Evolutionary conservation across 2,797 vertebrate species (phyloP).

Genomic region (Rhadinocentrus ornatus): DNA sequence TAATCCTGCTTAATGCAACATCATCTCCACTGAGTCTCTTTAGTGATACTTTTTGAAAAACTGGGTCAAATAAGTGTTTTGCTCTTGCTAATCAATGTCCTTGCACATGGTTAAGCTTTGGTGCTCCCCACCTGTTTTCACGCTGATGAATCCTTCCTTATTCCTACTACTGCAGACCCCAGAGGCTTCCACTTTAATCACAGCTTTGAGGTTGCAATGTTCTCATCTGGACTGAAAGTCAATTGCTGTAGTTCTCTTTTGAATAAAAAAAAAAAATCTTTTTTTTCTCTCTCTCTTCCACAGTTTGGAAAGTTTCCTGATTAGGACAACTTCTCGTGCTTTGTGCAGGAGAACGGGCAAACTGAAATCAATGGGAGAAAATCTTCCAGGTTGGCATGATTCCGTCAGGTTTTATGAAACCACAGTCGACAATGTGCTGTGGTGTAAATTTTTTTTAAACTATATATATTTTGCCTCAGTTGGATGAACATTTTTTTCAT

Average conservation of each 20-base stretch:
- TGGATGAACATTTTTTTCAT: too few relatives aligned
- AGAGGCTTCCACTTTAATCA: slow-evolving; percentile 27
- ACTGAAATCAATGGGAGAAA: slow-evolving; percentile 9
- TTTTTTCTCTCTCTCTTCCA: slow-evolving; percentile 3
- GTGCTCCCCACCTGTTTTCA: slow-evolving; percentile 50
- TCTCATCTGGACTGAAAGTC: slow-evolving; percentile 41
- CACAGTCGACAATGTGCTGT: neutral
- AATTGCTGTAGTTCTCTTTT: slow-evolving; percentile 24
- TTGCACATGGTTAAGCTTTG: slow-evolving; percentile 36
- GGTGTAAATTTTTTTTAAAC: too few relatives aligned
- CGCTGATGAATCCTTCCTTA: slow-evolving; percentile 35
- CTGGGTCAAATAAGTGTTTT: slow-evolving; percentile 60
- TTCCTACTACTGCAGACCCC: slow-evolving; percentile 31
- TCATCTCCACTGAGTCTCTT: slow-evolving; percentile 28
- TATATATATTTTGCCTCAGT: too few relatives aligned
- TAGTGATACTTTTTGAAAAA: slow-evolving; percentile 39
- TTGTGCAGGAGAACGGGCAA: slow-evolving; percentile 12
- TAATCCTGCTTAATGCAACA: slow-evolving; percentile 17
- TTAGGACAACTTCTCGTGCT: slow-evolving; percentile 1
- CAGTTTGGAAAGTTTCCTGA: slow-evolving; percentile 25
- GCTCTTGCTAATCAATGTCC: slow-evolving; percentile 55
- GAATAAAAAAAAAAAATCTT: neutral
- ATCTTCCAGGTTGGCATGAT: slow-evolving; percentile 18
- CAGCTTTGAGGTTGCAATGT: slow-evolving; percentile 18
- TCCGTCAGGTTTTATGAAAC: slow-evolving; percentile 14